Conservation (phyloP, 2,113 vertebrate genomes). For the Oncorhynchus keta region DNA sequence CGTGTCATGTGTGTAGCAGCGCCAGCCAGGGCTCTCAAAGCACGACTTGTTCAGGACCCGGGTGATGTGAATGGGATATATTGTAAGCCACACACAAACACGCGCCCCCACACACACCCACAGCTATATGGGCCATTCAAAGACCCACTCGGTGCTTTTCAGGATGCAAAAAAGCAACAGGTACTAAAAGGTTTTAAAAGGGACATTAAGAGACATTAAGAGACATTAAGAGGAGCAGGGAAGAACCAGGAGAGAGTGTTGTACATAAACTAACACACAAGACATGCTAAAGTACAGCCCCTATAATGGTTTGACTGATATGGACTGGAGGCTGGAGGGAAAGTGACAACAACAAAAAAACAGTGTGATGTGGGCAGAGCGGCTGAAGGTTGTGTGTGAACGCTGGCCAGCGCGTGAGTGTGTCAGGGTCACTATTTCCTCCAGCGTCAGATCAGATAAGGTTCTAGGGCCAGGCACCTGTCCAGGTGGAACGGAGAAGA, state of each 20-base stretch:
- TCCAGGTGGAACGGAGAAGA: too few relatives aligned
- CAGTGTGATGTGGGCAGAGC: too few relatives aligned
- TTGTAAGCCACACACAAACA: constrained; percentile 19
- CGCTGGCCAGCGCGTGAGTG: neutral
- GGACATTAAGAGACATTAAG: too few relatives aligned
- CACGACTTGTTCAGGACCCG: constrained; percentile 43
- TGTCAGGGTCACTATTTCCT: too few relatives aligned
- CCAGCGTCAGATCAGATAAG: neutral
- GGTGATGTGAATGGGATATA: constrained; percentile 29
- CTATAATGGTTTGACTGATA: neutral
- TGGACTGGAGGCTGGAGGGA: neutral
- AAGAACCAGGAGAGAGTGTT: neutral
- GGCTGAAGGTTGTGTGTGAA: neutral
- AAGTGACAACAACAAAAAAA: neutral
- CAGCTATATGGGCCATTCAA: neutral
- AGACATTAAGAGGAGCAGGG: neutral
- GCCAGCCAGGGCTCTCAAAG: constrained; percentile 35
- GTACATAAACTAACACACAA: neutral
- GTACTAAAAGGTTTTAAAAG: too few relatives aligned
- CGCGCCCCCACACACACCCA: neutral
- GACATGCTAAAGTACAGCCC: neutral
- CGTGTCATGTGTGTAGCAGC: constrained; percentile 43
- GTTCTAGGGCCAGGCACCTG: neutral
- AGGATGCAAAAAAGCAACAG: neutral
- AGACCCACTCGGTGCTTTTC: too few relatives aligned